Percentiles rank a stretch among this genome's conserved stretches.
Conservation (phyloP, 1,140 invertebrate species). For the Rhyzopertha dominica region DNA sequence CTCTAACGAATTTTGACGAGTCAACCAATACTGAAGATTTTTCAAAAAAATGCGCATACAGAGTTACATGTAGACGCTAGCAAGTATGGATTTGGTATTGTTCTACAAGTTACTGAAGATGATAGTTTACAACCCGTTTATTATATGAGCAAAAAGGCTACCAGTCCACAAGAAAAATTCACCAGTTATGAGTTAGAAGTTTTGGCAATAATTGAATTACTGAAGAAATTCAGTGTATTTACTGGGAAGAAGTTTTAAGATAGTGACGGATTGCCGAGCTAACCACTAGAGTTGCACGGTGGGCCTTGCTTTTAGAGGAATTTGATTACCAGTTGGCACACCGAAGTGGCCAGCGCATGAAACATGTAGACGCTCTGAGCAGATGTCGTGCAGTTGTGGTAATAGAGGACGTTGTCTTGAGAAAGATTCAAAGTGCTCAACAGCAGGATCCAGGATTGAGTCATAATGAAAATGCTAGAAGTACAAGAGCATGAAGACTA, state of each 20-base stretch:
- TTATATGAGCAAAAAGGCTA: conserved; percentile 40
- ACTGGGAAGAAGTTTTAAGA: conserved; percentile 46
- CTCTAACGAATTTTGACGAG: conserved; percentile 16
- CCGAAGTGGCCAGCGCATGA: conserved; percentile 38
- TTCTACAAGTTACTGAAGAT: conserved; percentile 33
- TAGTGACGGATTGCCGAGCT: conserved; percentile 45
- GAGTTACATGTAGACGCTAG: conserved; percentile 30
- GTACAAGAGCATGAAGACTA: conserved; percentile 25
- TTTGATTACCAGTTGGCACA: conserved; percentile 41
- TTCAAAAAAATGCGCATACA: conserved; percentile 29
- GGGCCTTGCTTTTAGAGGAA: conserved; percentile 38
- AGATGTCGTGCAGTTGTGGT: conserved; percentile 34
- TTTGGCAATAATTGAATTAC: conserved; percentile 48
- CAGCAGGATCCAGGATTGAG: conserved; percentile 20
- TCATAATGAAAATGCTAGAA: conserved; percentile 24
- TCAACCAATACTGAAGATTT: conserved; percentile 41
- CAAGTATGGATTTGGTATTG: conserved; percentile 33
- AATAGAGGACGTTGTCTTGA: conserved; percentile 13
- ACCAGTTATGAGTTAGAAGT: conserved; percentile 49
- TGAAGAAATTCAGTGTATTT: conserved; percentile 52
- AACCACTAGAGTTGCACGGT: conserved; percentile 34
- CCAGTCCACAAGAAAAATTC: conserved; percentile 38
- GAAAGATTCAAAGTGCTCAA: conserved; percentile 19
- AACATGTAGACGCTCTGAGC: conserved; percentile 46
- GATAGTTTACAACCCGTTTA: conserved; percentile 45